phyloP scores from a whole-genome alignment of 2,113 vertebrate genomes.

The Malurus elegans region DNA sequence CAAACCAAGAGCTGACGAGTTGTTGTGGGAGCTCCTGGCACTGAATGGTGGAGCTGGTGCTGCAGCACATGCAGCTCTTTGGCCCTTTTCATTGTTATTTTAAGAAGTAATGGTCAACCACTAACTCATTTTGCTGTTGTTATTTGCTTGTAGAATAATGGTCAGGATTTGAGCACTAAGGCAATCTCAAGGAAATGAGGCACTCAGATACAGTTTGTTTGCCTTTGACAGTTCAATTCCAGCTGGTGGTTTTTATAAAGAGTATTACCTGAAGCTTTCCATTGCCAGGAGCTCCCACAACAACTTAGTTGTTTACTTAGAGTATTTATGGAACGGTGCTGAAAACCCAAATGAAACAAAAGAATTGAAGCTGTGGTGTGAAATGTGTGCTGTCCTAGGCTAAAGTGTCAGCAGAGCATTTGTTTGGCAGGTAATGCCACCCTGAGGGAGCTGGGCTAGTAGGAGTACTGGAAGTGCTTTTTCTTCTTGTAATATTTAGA shows the following conservation, averaged over 20 bases:
- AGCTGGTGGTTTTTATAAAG: background rate
- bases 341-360: background rate
- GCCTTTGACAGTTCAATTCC: background rate
- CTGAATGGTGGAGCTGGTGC: background rate
- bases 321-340: background rate
- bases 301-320: background rate
- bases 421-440: background rate
- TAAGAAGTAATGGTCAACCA: background rate
- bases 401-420: background rate
- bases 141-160: background rate
- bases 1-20: background rate
- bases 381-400: background rate
- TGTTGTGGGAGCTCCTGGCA: background rate
- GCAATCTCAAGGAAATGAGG: background rate
- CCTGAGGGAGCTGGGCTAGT: background rate
- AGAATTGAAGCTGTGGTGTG: background rate
- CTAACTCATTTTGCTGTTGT: background rate
- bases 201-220: background rate
- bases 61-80: background rate
- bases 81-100: background rate
- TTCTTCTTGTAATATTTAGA: background rate
- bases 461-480: background rate
- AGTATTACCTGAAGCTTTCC: background rate
- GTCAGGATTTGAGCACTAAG: background rate
- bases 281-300: background rate